Conservation (phyloP, 1,140 invertebrate genomes). For the Drosophila mayri region DNA sequence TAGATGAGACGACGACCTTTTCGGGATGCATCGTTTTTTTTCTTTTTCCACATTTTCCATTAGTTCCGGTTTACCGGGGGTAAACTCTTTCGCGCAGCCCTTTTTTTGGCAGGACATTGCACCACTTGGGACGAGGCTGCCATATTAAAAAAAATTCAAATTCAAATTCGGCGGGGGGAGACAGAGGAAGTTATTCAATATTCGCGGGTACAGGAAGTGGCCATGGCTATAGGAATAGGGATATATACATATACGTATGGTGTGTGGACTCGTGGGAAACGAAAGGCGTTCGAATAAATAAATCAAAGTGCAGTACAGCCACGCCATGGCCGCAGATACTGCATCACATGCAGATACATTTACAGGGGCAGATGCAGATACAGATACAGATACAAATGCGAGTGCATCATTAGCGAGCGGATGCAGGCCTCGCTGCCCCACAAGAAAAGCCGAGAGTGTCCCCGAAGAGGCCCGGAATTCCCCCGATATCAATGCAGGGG, state of each 20-base stretch:
- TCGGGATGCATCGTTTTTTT: constrained; percentile 47
- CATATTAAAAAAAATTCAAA: constrained; percentile 62
- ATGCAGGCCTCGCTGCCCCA: constrained; percentile 72
- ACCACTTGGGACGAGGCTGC: constrained; percentile 74
- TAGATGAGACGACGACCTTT: constrained; percentile 16
- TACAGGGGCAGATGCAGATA: constrained; percentile 4
- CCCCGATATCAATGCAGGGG: background rate
- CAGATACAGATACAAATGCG: constrained; percentile 24
- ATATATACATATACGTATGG: background rate
- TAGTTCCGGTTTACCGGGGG: constrained; percentile 79
- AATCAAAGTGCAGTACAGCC: constrained; percentile 65
- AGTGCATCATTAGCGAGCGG: constrained; percentile 74
- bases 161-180: background rate
- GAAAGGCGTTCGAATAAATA: constrained; percentile 64
- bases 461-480: background rate
- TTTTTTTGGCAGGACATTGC: constrained; percentile 57
- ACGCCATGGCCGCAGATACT: constrained; percentile 19
- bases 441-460: constrained; percentile 16
- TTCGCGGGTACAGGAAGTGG: constrained; percentile 80
- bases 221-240: constrained; percentile 26
- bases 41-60: constrained; percentile 48
- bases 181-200: constrained; percentile 71
- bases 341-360: constrained; percentile 5
- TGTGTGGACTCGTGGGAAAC: constrained; percentile 66
- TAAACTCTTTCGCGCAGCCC: constrained; percentile 74